Base-by-base conservation (phyloP, 2,797 vertebrate genomes). In the Podargus strigoides region DNA sequence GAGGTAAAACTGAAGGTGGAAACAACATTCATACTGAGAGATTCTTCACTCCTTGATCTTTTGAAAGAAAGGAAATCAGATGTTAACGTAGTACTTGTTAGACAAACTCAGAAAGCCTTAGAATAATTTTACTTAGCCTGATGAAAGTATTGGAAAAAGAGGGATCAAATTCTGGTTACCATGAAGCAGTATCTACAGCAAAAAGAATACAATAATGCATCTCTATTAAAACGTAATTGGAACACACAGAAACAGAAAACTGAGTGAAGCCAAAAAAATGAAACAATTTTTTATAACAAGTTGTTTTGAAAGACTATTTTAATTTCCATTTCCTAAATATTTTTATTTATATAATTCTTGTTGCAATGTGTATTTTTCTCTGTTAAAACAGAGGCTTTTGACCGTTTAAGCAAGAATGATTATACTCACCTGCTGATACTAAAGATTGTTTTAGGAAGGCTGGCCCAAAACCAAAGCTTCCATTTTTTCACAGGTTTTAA, bases 121-220 rank as follows among this genome's bases (percentile, higher is more conserved):
- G 30, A 91, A 91, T 64, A 50, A 50, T 75, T 85, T 80, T 77
- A 52, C 81, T 87, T 50, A 87, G 30, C 22, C 18, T 34, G 42
- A 94, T 2, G 3, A 80, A 85, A 46, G 22, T 59, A 62, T 27
- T 86, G 83, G 87, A 66, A 88, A 95, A 86, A 87, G 47, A 69
- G 1, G 5, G 14, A 86, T 89, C 42, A 32, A 36, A 88, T 89
- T 84, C 36, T 86, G 21, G 84, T 91, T 94, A 66, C 76, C 79
- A 89, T 62, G 92, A 93, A 90, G 23, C 42, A 73, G 24, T 75
- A 86, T 92, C 85, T 91, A 84, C 41, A 75, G 59, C 68, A 88
- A 63, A 95, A 95, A 85, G 56, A 88, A 87, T 72, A 20, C 59
- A 92, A 41, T 80, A 94, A 89, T 84, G 73, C 56, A 49, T 52